These are phyloP conservation scores for Harpegnathos saltator DNA, from an alignment of 1,140 invertebrate species.

Conservation along the genomic window DNA sequence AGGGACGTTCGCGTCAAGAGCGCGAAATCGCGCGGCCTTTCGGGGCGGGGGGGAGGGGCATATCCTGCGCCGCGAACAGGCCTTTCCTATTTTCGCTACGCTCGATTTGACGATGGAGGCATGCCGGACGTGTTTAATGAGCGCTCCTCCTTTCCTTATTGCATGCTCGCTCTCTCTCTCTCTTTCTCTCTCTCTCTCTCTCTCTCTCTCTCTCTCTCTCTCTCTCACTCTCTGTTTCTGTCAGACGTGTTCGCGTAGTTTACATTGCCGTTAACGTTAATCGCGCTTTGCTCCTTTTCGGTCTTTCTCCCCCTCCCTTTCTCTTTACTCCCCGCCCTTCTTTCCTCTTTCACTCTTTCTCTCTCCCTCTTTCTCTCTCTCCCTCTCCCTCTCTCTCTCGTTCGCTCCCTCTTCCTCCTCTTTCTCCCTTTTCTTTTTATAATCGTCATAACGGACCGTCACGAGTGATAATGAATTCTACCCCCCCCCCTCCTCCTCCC, in stretches of 20 bases:
- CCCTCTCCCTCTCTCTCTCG: too few species aligned
- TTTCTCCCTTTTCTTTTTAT: constrained; percentile 15
- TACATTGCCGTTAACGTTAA: constrained; percentile 36
- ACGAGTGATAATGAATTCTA: constrained; percentile 47
- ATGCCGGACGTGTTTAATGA: constrained; percentile 33
- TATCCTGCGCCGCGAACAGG: not conserved
- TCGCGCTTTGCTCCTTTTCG: not conserved
- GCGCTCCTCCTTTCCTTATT: not conserved
- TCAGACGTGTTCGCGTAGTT: not conserved
- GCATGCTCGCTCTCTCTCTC: not conserved
- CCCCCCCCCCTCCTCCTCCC: too few species aligned
- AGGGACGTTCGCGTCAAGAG: too few species aligned
- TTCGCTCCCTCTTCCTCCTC: too few species aligned
- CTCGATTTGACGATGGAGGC: constrained; percentile 2
- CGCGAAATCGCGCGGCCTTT: not conserved
- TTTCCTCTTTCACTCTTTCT: too few species aligned
- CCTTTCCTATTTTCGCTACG: constrained; percentile 29
- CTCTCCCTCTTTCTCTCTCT: too few species aligned
- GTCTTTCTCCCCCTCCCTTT: not conserved
- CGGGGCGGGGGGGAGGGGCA: too few species aligned
- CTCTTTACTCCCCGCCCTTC: too few species aligned
- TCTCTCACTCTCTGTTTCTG: too few species aligned
- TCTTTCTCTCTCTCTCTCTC: too few species aligned
- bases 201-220: too few species aligned
- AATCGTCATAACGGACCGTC: constrained; percentile 18